Evolutionary conservation across 2,888 invertebrate species (phyloP).

Genomic region (Bhutanitis thaidina): DNA sequence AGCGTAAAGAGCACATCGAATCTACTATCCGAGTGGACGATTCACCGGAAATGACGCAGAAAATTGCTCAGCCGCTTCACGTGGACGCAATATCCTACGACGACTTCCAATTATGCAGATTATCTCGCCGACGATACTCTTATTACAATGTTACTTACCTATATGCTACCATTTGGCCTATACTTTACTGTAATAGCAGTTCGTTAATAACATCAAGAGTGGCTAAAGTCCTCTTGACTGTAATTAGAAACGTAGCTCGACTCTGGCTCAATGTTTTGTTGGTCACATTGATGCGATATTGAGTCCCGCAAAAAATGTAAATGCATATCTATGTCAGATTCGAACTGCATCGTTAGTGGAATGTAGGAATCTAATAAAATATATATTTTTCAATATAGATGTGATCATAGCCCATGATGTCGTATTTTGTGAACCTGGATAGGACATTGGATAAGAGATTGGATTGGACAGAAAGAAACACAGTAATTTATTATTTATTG

Average conservation of each 20-base stretch:
- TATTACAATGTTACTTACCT: constrained; percentile 45
- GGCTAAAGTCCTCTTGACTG: constrained; percentile 5
- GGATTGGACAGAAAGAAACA: no score
- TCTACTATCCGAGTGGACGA: constrained; percentile 56
- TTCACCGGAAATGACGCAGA: constrained; percentile 76
- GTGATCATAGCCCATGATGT: background rate
- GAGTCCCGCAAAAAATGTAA: constrained; percentile 11
- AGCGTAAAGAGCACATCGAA: constrained; percentile 49
- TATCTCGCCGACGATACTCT: constrained; percentile 60
- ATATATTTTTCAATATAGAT: background rate
- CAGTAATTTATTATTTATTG: no score
- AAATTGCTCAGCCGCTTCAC: constrained; percentile 72
- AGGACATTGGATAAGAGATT: no score
- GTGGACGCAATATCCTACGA: constrained; percentile 76
- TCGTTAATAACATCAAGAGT: constrained; percentile 9
- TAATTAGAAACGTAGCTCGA: constrained; percentile 13
- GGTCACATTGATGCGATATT: constrained; percentile 7
- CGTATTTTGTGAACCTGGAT: no score
- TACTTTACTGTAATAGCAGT: constrained; percentile 14
- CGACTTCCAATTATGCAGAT: constrained; percentile 77
- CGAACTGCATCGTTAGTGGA: constrained; percentile 4
- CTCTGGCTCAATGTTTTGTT: constrained; percentile 4
- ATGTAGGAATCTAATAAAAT: background rate
- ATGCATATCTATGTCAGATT: constrained; percentile 11
- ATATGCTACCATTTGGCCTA: constrained; percentile 10